A percentile compares a stretch with the other conserved stretches of the same genome.
Evolutionary conservation across 2,888 invertebrate species (phyloP).

Genomic region (Cataglyphis livida): DNA sequence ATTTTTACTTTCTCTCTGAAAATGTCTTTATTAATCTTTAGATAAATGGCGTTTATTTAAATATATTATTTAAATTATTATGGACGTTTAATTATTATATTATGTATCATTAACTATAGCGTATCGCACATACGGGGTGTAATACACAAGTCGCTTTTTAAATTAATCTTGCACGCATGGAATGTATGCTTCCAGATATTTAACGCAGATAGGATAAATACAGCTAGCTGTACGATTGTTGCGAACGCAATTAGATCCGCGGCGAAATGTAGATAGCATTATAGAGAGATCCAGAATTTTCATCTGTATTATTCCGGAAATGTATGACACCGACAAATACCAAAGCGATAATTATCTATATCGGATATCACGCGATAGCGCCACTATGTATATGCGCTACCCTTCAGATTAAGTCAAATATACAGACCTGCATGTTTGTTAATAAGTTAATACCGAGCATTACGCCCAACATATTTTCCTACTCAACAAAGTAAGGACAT

Average conservation of each 20-base stretch:
- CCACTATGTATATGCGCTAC: background rate
- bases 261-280: conserved; percentile 13
- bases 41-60: background rate
- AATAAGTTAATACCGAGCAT: conserved; percentile 8
- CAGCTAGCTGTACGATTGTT: background rate
- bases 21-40: background rate
- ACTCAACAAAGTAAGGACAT: background rate
- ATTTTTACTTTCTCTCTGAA: background rate
- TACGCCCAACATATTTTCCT: background rate
- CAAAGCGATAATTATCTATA: conserved; percentile 42
- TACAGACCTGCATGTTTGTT: background rate
- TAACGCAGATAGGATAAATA: background rate
- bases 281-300: conserved; percentile 46
- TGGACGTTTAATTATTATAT: background rate
- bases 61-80: background rate
- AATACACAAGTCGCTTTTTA: background rate
- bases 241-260: conserved; percentile 23
- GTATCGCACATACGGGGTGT: no score
- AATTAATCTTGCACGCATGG: background rate
- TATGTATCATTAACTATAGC: background rate
- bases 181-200: background rate
- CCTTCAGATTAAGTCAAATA: conserved; percentile 16
- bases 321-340: conserved; percentile 36
- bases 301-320: conserved; percentile 36
- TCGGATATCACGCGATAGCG: conserved; percentile 30